Conservation (phyloP, 2,888 invertebrate genomes). For the Drosophila setosimentum region DNA sequence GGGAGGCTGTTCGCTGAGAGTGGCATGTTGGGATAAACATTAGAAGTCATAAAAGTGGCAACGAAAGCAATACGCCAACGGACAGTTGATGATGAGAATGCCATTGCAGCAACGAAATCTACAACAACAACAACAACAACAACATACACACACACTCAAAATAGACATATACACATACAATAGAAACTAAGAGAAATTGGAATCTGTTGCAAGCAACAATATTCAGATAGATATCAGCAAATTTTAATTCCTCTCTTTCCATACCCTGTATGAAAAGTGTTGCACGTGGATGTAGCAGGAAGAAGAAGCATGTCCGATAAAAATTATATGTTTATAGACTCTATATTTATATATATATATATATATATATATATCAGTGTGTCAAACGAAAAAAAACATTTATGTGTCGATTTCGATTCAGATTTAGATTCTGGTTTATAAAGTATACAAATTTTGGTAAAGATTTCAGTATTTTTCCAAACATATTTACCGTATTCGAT, state of each 20-base stretch:
- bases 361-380: neutral
- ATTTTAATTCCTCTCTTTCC: neutral
- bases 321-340: neutral
- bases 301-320: no score
- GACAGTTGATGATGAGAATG: conserved; percentile 55
- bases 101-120: conserved; percentile 22
- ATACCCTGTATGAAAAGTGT: neutral
- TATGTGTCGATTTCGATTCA: neutral
- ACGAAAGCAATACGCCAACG: conserved; percentile 34
- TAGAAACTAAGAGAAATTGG: neutral
- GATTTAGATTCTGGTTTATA: neutral
- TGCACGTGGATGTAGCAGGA: no score
- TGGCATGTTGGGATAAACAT: conserved; percentile 15
- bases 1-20: neutral
- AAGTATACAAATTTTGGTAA: neutral
- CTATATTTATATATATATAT: neutral
- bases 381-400: neutral
- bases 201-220: neutral
- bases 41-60: conserved; percentile 45
- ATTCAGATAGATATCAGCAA: neutral
- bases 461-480: neutral
- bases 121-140: neutral
- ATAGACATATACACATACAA: neutral
- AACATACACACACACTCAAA: neutral
- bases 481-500: neutral